Percentiles rank a stretch among this genome's conserved stretches.
Evolutionary conservation across 2,113 vertebrate species (phyloP).

Genomic region (Taurulus bubalis): DNA sequence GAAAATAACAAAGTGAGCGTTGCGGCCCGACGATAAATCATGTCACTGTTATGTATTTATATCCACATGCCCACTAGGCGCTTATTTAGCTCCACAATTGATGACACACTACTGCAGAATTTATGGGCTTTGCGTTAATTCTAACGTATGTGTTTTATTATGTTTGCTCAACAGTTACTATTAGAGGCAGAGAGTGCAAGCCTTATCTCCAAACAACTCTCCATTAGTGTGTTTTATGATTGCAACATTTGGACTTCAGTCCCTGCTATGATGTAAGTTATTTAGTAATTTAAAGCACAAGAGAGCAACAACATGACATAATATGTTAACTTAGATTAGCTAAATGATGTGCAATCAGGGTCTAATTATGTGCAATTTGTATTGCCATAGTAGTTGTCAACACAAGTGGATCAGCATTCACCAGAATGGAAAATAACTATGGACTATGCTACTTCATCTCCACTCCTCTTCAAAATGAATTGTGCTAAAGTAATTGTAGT

Average conservation of each 20-base stretch:
- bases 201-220: slow-evolving; percentile 21
- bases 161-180: slow-evolving; percentile 26
- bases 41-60: slow-evolving; percentile 79
- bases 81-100: slow-evolving; percentile 77
- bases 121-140: slow-evolving; percentile 69
- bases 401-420: neutral
- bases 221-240: neutral
- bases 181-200: slow-evolving; percentile 35
- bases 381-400: neutral
- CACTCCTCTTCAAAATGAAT: too few relatives aligned
- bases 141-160: slow-evolving; percentile 45
- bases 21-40: slow-evolving; percentile 75
- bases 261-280: neutral
- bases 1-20: slow-evolving; percentile 80
- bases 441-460: neutral
- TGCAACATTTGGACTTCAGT: neutral
- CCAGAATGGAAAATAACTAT: neutral
- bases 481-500: too few relatives aligned
- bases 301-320: neutral
- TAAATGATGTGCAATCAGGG: neutral
- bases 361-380: neutral
- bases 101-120: slow-evolving; percentile 66
- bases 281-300: neutral
- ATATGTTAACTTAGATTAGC: neutral
- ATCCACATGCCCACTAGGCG: slow-evolving; percentile 59